Conservation (phyloP, 2,888 invertebrate species). For the Nomada goodeniana region DNA sequence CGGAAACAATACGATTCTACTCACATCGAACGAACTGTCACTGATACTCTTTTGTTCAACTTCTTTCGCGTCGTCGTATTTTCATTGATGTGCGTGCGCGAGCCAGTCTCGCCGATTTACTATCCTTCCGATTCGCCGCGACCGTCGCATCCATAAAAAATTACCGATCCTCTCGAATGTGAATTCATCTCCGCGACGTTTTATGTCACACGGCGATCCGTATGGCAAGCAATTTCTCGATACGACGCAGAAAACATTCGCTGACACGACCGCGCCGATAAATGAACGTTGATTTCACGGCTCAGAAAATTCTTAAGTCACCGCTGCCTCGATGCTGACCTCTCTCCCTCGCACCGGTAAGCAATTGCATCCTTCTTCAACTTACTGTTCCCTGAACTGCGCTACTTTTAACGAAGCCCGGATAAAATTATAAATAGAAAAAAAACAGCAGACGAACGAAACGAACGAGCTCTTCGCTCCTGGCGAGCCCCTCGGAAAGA, state of each 20-base stretch:
- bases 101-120: slow-evolving; percentile 39
- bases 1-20: slow-evolving; percentile 46
- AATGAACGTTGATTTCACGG: slow-evolving; percentile 71
- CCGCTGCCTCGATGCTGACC: slow-evolving; percentile 71
- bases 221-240: slow-evolving; percentile 26
- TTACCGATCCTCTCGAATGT: slow-evolving; percentile 46
- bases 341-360: slow-evolving; percentile 58
- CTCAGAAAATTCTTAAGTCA: slow-evolving; percentile 66
- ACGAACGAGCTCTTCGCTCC: neutral
- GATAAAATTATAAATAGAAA: slow-evolving; percentile 3
- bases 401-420: neutral
- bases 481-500: neutral
- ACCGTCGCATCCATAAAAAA: slow-evolving; percentile 33
- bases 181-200: slow-evolving; percentile 17
- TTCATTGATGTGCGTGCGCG: slow-evolving; percentile 47
- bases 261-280: slow-evolving; percentile 55
- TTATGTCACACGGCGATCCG: slow-evolving; percentile 20
- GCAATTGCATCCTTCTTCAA: slow-evolving; percentile 24
- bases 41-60: slow-evolving; percentile 62
- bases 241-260: slow-evolving; percentile 32
- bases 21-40: slow-evolving; percentile 39
- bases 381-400: neutral
- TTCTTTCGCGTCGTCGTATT: slow-evolving; percentile 33
- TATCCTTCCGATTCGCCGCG: slow-evolving; percentile 21
- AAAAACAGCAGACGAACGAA: slow-evolving; percentile 7